A percentile compares a stretch with the other conserved stretches of the same genome.
phyloP scores from a whole-genome alignment of 2,113 vertebrate species.

The Meriones unguiculatus region DNA sequence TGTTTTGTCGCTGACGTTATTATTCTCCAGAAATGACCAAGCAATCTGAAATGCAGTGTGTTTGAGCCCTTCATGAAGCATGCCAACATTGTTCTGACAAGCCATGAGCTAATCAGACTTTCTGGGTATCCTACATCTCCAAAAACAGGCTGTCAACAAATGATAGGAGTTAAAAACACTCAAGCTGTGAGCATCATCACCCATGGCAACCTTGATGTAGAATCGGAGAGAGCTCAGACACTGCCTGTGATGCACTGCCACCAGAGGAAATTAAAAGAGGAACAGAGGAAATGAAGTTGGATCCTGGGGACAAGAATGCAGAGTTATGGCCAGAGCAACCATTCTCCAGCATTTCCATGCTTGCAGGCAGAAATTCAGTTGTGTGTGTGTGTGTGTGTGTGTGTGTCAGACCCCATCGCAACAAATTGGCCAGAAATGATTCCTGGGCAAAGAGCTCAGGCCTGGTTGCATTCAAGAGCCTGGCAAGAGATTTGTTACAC shows the following conservation, averaged over 20 bases:
- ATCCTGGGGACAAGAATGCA: not conserved
- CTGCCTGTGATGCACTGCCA: not conserved
- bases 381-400: too few relatives aligned
- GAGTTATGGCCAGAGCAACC: not conserved
- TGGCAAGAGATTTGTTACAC: accelerated
- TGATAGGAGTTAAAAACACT: not conserved
- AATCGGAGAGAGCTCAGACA: not conserved
- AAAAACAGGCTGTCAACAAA: not conserved
- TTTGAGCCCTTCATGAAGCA: not conserved
- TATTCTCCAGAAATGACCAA: not conserved
- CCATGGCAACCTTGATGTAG: not conserved
- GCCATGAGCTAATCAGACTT: not conserved
- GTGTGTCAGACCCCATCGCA: not conserved
- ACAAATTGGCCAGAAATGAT: too few relatives aligned
- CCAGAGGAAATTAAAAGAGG: constrained; percentile 64
- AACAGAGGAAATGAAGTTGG: constrained; percentile 59
- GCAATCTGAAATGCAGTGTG: not conserved
- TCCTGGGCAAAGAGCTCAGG: accelerated
- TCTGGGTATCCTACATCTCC: not conserved
- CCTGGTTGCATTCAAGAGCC: not conserved
- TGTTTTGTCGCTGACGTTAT: not conserved
- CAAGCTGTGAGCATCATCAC: not conserved
- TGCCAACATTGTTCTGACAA: not conserved
- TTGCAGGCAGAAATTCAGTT: not conserved
- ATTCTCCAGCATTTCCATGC: not conserved